A percentile compares a stretch with the other conserved stretches of the same genome.
Conservation (phyloP, 2,113 vertebrate genomes). For the Neolamprologus falcicula region DNA sequence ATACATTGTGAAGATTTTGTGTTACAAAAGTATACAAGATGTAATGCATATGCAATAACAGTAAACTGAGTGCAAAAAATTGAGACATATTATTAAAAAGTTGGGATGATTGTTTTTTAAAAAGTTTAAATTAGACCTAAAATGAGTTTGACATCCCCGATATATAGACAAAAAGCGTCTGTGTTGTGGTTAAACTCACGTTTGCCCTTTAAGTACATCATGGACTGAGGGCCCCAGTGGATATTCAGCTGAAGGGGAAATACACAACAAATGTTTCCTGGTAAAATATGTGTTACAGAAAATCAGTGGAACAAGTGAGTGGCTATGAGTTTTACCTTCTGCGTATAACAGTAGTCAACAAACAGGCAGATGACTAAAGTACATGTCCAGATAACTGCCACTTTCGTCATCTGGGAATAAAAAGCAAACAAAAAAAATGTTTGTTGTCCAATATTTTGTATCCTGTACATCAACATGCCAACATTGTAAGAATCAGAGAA, state of each 20-base stretch:
- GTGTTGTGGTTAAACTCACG: conserved; percentile 51
- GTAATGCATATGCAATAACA: background rate
- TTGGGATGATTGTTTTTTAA: background rate
- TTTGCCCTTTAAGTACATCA: conserved; percentile 76
- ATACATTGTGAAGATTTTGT: background rate
- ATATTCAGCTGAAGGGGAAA: conserved; percentile 13
- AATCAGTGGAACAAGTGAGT: background rate
- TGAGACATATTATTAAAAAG: background rate
- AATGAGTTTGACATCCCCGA: background rate
- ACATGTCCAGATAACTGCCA: conserved; percentile 41
- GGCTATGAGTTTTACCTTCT: conserved; percentile 55
- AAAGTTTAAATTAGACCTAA: background rate
- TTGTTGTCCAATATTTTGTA: background rate
- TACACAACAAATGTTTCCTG: background rate
- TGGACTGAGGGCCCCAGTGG: conserved; percentile 75
- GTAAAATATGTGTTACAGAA: background rate
- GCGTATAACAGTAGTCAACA: conserved; percentile 26
- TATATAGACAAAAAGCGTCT: background rate
- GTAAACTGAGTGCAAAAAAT: background rate
- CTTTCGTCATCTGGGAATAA: conserved; percentile 30
- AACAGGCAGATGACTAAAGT: conserved; percentile 45
- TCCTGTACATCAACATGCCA: background rate
- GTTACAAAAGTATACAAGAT: background rate
- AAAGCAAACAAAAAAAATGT: background rate
- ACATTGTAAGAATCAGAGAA: background rate